A percentile compares a stretch with the other conserved stretches of the same genome.
These are phyloP conservation scores for Macrotrachela quadricornifera DNA, from an alignment of 1,140 invertebrate genomes.

Conservation along the genomic window DNA sequence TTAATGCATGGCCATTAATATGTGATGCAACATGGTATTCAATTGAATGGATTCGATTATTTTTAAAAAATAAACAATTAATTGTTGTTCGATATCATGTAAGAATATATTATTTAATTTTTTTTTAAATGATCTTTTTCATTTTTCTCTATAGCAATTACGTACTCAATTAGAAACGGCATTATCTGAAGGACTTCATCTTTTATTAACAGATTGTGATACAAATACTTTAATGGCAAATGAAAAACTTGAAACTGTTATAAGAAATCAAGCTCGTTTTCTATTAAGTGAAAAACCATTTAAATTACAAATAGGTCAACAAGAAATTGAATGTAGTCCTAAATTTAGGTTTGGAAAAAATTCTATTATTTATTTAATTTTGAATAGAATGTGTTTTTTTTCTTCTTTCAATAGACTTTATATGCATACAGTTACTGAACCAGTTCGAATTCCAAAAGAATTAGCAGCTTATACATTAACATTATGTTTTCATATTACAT, in stretches of 20 bases:
- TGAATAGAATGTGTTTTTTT: slow-evolving; percentile 21
- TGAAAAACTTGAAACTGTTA: slow-evolving; percentile 1
- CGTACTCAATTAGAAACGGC: slow-evolving; percentile 1
- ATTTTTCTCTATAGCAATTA: neutral
- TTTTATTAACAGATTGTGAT: slow-evolving; percentile 6
- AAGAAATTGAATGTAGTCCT: slow-evolving; percentile 30
- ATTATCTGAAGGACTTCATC: slow-evolving; percentile 4
- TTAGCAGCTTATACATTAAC: slow-evolving; percentile 22
- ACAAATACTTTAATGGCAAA: slow-evolving; percentile 3
- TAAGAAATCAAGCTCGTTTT: slow-evolving; percentile 6
- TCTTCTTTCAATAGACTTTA: slow-evolving; percentile 14
- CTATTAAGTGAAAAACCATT: neutral
- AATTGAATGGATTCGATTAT: slow-evolving; percentile 20
- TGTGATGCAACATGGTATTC: slow-evolving; percentile 26
- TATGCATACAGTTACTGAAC: slow-evolving; percentile 24
- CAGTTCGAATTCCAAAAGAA: slow-evolving; percentile 19
- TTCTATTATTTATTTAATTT: slow-evolving; percentile 2
- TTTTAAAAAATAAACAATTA: slow-evolving; percentile 16
- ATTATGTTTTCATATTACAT: slow-evolving; percentile 22
- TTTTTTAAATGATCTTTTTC: too few species aligned
- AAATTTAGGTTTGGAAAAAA: slow-evolving; percentile 14
- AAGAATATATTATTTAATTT: slow-evolving; percentile 11
- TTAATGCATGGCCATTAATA: slow-evolving; percentile 26
- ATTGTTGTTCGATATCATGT: slow-evolving; percentile 22
- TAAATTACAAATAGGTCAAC: slow-evolving; percentile 19